Evolutionary conservation across 2,113 vertebrate genomes (phyloP), one percentile per base, ranked within the genome.

Genomic region (Pteropus alecto): DNA sequence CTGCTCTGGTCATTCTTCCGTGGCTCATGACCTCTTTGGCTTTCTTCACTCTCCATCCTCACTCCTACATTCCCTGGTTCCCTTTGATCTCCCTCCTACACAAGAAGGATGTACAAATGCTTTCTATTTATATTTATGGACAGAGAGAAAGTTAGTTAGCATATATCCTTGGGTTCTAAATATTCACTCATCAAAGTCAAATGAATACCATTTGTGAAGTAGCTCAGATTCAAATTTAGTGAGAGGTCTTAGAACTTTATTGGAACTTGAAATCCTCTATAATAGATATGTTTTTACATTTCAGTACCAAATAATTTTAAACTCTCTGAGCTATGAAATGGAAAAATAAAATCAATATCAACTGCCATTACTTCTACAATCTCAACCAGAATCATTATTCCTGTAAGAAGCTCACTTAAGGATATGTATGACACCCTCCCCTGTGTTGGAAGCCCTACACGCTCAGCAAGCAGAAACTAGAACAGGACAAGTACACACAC

Each of bases 261-360:
- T 70, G 43, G 79, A 89, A 38, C 84, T 87, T 94, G 73, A 94
- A 84, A 88, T 79, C 11, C 30, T 35, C 76, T 89, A 74, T 6
- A 88, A 88, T 46, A 92, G 70, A 79, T 92, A 54, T 43, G 61
- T 71, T 94, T 96, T 54, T 94, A 28, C 41, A 96, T 51, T 51
- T 51, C 51, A 51, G 14, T 51, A 51, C 51, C 51, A 70, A 58
- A 81, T n/a, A 81, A 76, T 92, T 92, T 93, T 82, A 96, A 93
- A 82, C 22, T 86, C 51, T 28, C 48, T 43, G 35, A 90, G 71
- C 10, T 56, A 73, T 60, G 41, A 33, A 81, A 92, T 41, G 56
- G 70, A 97, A 93, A 93, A 46, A 10, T 15, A 94, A 78, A 90
- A 93, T 73, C 60, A 97, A 82, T 94, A 61, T 26, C 65, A 68